Conservation (phyloP, 2,113 vertebrate species). For the Holacanthus passer region DNA sequence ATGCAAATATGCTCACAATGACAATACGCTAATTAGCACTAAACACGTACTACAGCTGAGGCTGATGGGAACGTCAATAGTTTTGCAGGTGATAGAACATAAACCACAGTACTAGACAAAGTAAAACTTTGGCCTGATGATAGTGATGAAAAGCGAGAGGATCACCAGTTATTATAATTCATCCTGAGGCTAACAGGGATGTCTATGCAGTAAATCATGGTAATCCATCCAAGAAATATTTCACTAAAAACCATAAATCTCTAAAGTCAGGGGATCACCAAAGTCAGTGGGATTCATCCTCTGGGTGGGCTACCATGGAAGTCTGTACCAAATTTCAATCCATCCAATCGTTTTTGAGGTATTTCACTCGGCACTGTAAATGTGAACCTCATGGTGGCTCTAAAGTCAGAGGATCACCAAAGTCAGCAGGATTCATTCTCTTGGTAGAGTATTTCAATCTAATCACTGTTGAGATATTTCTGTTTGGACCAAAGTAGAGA, state of each 20-base stretch:
- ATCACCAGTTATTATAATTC: neutral
- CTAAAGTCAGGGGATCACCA: neutral
- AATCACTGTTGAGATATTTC: neutral
- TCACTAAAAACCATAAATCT: neutral
- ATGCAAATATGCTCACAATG: neutral
- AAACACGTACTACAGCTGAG: neutral
- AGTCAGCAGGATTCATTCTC: neutral
- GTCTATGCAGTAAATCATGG: neutral
- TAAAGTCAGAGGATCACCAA: neutral
- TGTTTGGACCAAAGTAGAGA: neutral
- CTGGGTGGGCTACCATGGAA: too few species aligned
- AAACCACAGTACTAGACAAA: neutral
- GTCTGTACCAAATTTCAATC: too few species aligned
- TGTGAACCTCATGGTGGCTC: neutral
- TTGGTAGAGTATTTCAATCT: neutral
- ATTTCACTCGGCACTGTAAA: too few species aligned
- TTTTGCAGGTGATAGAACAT: neutral
- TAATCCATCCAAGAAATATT: neutral
- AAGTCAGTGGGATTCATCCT: neutral
- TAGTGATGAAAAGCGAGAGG: neutral
- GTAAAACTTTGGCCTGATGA: neutral
- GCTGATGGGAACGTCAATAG: neutral
- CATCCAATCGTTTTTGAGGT: too few species aligned
- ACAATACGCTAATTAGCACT: neutral
- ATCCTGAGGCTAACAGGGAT: neutral